Evolutionary conservation across 1,140 invertebrate genomes (phyloP).

Genomic region (Andricus grossulariae): DNA sequence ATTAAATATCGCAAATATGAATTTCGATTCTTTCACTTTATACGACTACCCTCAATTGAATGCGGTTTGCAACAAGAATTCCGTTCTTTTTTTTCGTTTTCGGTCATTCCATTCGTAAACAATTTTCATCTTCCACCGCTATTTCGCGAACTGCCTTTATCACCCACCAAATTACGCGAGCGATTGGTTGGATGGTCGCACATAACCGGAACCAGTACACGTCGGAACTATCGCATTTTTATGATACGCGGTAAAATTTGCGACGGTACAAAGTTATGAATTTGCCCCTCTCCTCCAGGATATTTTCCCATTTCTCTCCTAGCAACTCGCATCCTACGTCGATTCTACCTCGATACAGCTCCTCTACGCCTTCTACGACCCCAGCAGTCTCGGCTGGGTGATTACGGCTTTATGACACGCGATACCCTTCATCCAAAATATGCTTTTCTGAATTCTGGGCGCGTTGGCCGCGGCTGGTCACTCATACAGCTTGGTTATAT

Average conservation of each 20-base stretch:
- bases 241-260: slow-evolving; percentile 23
- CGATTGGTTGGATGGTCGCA: slow-evolving; percentile 23
- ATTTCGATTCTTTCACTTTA: too few species aligned
- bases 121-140: slow-evolving; percentile 21
- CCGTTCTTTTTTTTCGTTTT: slow-evolving; percentile 16
- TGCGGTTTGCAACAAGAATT: slow-evolving; percentile 7
- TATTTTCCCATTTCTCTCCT: slow-evolving; percentile 24
- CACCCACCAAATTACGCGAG: slow-evolving; percentile 20
- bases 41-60: neutral
- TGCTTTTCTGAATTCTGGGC: slow-evolving; percentile 26
- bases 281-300: slow-evolving; percentile 15
- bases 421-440: slow-evolving; percentile 31
- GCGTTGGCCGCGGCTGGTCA: slow-evolving; percentile 19
- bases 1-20: too few species aligned
- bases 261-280: slow-evolving; percentile 29
- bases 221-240: slow-evolving; percentile 20
- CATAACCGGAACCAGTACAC: slow-evolving; percentile 26
- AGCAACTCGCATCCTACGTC: neutral
- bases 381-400: slow-evolving; percentile 21
- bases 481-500: slow-evolving; percentile 9
- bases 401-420: slow-evolving; percentile 31
- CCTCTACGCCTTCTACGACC: slow-evolving; percentile 6
- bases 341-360: slow-evolving; percentile 3
- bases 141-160: slow-evolving; percentile 24
- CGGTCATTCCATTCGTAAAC: slow-evolving; percentile 25